These are phyloP conservation scores for Peromyscus nudipes DNA, from an alignment of 2,797 vertebrate species.

Conservation along the genomic window DNA sequence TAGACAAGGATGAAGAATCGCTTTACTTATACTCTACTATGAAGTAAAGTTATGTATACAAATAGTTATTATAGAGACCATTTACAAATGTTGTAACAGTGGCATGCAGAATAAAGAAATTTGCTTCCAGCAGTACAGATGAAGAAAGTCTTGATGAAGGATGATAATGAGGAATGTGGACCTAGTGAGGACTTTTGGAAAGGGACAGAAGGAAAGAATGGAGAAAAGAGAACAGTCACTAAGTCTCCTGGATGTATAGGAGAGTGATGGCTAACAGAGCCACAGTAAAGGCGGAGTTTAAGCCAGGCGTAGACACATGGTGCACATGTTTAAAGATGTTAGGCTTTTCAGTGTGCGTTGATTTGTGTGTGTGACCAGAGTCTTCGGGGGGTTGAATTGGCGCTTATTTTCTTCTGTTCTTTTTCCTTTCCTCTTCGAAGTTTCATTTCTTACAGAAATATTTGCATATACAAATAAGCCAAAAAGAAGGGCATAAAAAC, in stretches of 20 bases:
- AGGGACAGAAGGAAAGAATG: not conserved
- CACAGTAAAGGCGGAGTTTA: not conserved
- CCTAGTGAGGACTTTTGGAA: conserved; percentile 14
- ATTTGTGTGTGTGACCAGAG: conserved; percentile 22
- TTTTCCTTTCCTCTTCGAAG: not conserved
- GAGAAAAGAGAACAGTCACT: not conserved
- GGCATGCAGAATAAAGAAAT: conserved; percentile 6
- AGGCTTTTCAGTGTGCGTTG: not conserved
- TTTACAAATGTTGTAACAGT: not conserved
- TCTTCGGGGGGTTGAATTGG: not conserved
- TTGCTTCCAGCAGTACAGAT: conserved; percentile 18
- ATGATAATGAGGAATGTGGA: not conserved
- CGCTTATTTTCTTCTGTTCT: not conserved
- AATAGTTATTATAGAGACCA: not conserved
- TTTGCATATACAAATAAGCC: not conserved
- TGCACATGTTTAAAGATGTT: conserved; percentile 27
- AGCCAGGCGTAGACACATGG: not conserved
- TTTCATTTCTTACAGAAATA: conserved; percentile 5
- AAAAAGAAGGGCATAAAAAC: conserved; percentile 37
- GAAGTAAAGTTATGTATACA: not conserved
- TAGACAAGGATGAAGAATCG: conserved; percentile 17
- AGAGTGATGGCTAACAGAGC: not conserved
- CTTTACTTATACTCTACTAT: not conserved
- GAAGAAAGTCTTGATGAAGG: not conserved
- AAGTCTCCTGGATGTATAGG: not conserved